Evolutionary conservation across 2,113 vertebrate species (phyloP).

Genomic region (Athene noctua): DNA sequence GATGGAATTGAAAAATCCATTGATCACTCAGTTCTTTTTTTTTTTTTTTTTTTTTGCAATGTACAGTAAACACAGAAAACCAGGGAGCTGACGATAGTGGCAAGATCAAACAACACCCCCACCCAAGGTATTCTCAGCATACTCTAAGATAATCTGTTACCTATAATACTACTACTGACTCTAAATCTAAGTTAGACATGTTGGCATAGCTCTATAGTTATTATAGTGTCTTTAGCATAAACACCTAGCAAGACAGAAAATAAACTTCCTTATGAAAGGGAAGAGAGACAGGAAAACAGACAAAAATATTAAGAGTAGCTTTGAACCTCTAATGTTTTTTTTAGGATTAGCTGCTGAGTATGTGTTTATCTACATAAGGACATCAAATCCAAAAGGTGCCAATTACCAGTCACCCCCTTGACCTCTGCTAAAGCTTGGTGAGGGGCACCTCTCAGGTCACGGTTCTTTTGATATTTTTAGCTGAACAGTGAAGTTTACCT

Average conservation of each 20-base stretch:
- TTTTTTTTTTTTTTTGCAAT: background rate
- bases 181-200: background rate
- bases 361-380: background rate
- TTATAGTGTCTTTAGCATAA: background rate
- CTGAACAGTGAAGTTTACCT: background rate
- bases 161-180: background rate
- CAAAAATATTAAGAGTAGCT: background rate
- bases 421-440: background rate
- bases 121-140: background rate
- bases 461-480: background rate
- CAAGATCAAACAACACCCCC: background rate
- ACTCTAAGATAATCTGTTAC: background rate
- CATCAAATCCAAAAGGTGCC: background rate
- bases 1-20: background rate
- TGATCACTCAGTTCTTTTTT: background rate
- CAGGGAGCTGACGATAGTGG: background rate
- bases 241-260: background rate
- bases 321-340: background rate
- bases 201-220: background rate
- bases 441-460: background rate
- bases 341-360: background rate
- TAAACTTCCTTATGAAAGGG: background rate
- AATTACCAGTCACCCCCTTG: background rate
- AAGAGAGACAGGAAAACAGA: background rate
- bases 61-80: background rate